A percentile compares a stretch with the other conserved stretches of the same genome.
Evolutionary conservation across 2,888 invertebrate genomes (phyloP).

Genomic region (Gymnosoma rotundatum): DNA sequence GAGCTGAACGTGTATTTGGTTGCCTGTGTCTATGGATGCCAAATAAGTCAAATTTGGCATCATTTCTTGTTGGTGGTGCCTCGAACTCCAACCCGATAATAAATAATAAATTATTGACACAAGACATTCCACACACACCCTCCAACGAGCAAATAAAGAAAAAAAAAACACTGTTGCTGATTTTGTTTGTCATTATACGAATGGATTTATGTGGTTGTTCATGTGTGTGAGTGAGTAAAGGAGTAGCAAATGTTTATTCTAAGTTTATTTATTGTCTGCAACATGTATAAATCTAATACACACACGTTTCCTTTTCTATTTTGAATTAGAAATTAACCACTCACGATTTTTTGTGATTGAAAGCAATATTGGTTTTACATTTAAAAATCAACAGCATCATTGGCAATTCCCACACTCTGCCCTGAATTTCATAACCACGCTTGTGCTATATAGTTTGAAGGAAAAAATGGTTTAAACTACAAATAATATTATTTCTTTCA

Average conservation of each 20-base stretch:
- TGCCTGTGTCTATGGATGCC: conserved; percentile 43
- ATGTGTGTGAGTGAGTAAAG: background rate
- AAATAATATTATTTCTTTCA: no score
- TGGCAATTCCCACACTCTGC: background rate
- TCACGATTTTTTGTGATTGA: conserved; percentile 56
- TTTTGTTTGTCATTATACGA: conserved; percentile 30
- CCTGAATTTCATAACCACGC: background rate
- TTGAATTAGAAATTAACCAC: conserved; percentile 59
- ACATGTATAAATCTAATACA: conserved; percentile 52
- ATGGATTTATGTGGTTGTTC: background rate
- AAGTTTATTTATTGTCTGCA: conserved; percentile 21
- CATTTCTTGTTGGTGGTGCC: conserved; percentile 25
- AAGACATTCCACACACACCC: conserved; percentile 34
- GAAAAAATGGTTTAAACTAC: no score
- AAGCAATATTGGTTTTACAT: conserved; percentile 48
- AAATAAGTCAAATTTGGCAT: conserved; percentile 36
- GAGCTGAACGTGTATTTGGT: conserved; percentile 44
- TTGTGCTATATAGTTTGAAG: no score
- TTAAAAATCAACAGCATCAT: conserved; percentile 30
- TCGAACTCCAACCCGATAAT: conserved; percentile 41
- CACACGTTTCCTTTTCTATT: conserved; percentile 5
- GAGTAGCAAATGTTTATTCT: conserved; percentile 4
- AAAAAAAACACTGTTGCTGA: conserved; percentile 3
- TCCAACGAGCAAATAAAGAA: background rate
- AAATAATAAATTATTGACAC: conserved; percentile 65